Evolutionary conservation across 53 echinoderm and acorn worm genomes (phyloP).

Genomic region (Holothuria leucospilota): DNA sequence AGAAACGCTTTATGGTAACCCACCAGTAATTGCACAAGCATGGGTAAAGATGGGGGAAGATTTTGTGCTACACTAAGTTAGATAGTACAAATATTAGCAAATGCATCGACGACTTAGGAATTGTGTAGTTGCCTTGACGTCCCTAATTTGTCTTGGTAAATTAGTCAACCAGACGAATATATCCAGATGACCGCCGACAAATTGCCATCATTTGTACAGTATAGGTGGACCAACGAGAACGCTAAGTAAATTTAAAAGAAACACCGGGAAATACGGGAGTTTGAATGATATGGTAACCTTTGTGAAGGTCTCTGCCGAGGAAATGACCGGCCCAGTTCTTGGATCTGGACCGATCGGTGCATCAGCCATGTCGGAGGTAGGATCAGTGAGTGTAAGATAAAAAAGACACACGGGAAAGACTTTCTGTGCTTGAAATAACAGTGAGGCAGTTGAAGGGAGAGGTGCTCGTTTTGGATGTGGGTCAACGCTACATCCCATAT

Average conservation of each 20-base stretch:
- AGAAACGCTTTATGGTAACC: slow-evolving; percentile 37
- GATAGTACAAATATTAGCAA: too few species aligned
- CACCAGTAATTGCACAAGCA: slow-evolving; percentile 46
- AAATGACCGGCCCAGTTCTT: slow-evolving; percentile 46
- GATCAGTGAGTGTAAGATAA: too few species aligned
- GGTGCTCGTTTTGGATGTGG: too few species aligned
- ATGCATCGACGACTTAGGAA: neutral
- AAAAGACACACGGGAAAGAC: too few species aligned
- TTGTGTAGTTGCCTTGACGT: neutral
- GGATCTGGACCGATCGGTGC: neutral
- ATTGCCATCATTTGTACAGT: slow-evolving; percentile 44
- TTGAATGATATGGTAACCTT: slow-evolving; percentile 37
- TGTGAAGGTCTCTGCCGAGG: slow-evolving; percentile 37
- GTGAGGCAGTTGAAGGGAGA: too few species aligned
- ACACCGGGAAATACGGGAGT: slow-evolving; percentile 13
- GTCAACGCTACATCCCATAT: too few species aligned
- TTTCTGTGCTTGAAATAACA: too few species aligned
- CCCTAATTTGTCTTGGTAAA: slow-evolving; percentile 42
- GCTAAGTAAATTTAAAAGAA: neutral
- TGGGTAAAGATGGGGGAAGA: slow-evolving; percentile 39
- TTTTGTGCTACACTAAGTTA: too few species aligned
- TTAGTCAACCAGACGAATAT: slow-evolving; percentile 40
- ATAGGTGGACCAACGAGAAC: slow-evolving; percentile 44
- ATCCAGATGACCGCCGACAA: slow-evolving; percentile 41
- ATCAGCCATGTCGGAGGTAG: too few species aligned